These are phyloP conservation scores for Asobara japonica DNA, from an alignment of 1,140 invertebrate species.

Conservation along the genomic window DNA sequence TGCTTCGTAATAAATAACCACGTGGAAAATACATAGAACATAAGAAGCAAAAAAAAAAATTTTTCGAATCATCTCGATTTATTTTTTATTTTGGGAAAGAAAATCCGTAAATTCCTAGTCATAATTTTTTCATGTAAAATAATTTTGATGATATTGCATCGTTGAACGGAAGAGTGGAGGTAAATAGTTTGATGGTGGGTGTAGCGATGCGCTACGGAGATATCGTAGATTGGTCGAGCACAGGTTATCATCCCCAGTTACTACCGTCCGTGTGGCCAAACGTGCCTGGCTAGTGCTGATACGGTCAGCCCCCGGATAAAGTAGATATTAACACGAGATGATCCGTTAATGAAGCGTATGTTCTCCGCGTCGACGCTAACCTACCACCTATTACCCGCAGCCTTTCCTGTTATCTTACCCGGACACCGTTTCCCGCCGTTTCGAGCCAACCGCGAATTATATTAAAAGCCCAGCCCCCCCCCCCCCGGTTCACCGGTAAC, in stretches of 20 bases:
- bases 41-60: not conserved
- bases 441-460: conserved; percentile 58
- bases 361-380: conserved; percentile 51
- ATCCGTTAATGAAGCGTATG: conserved; percentile 70
- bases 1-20: too few species aligned
- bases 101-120: too few species aligned
- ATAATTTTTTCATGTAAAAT: not conserved
- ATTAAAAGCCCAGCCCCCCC: conserved; percentile 49
- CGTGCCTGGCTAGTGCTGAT: conserved; percentile 58
- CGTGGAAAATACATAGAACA: too few species aligned
- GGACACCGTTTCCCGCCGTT: conserved; percentile 56
- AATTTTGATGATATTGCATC: conserved; percentile 12
- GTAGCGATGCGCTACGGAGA: conserved; percentile 44
- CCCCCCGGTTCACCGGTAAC: not conserved
- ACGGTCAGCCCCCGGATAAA: conserved; percentile 64
- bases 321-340: conserved; percentile 69
- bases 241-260: not conserved
- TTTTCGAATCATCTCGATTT: not conserved
- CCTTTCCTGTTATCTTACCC: conserved; percentile 68
- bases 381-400: conserved; percentile 64
- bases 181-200: conserved; percentile 21
- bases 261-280: conserved; percentile 21
- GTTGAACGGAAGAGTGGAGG: conserved; percentile 25
- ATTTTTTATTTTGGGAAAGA: not conserved
- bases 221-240: conserved; percentile 33